Base-by-base conservation (phyloP, 2,888 invertebrate genomes). In the Gastracanthus pulcherrimus region DNA sequence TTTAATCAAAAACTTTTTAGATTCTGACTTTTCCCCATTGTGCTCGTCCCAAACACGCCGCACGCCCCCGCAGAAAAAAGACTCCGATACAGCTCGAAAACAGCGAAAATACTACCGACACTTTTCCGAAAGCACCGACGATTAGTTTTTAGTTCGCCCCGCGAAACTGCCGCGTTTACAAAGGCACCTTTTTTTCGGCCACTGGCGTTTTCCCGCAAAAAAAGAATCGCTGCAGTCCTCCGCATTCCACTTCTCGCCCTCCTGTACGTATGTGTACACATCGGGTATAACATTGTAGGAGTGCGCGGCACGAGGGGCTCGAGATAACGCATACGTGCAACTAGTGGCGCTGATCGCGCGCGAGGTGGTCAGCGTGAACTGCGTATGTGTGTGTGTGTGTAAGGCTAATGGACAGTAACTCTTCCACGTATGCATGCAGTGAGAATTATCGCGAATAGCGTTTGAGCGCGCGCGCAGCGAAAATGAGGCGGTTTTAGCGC, bases 271-370 rank as follows among this genome's bases (percentile, higher is more conserved):
- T 41, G 11, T 2, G n/a, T n/a, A n/a, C n/a, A n/a, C n/a, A n/a
- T n/a, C n/a, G n/a, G n/a, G n/a, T n/a, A n/a, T n/a, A n/a, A n/a
- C n/a, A n/a, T n/a, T n/a, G n/a, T n/a, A n/a, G n/a, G n/a, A n/a
- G n/a, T n/a, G n/a, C 19, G 11, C 11, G 11, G 26, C 9, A 7
- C 5, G 16, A 41, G 7, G 60, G 36, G 19, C 23, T 0, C 45
- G n/a, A 31, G 55, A 45, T 78, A 72, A 55, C 26, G 34, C 19
- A 48, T 19, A 23, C 13, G 45, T 82, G 84, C 84, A 85, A 84
- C 85, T 84, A 84, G 84, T 85, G 84, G 85, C 62, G 80, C 64
- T 82, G 76, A 81, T 82, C 76, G 29, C 38, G 29, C 23, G 19
- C 9, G n/a, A n/a, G n/a, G n/a, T n/a, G n/a, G n/a, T n/a, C n/a